Evolutionary conservation across 2,888 invertebrate genomes (phyloP).

Genomic region (Drosophila neonasuta): DNA sequence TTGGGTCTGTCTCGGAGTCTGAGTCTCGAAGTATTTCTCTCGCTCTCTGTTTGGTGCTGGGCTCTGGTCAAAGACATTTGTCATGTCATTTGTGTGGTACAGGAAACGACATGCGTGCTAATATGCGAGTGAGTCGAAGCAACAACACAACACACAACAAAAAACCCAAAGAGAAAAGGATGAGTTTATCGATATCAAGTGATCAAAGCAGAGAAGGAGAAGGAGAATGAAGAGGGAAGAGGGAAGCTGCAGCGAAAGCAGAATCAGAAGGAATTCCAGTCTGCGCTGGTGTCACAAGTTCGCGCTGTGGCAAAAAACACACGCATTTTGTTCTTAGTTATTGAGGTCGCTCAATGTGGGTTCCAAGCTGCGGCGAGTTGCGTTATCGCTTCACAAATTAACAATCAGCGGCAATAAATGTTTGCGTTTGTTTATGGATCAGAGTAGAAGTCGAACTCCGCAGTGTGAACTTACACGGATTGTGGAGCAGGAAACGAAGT

Average conservation of each 20-base stretch:
- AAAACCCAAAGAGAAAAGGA: constrained; percentile 32
- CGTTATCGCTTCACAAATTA: constrained; percentile 80
- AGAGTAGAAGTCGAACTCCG: no score
- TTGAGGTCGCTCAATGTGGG: constrained; percentile 63
- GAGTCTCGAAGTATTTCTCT: background rate
- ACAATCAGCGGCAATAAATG: constrained; percentile 79
- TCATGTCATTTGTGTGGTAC: constrained; percentile 80
- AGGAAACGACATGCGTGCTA: constrained; percentile 75
- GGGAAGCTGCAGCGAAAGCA: constrained; percentile 23
- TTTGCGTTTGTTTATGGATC: constrained; percentile 76
- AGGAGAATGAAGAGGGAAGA: background rate
- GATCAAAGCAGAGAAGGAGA: constrained; percentile 39
- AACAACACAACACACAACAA: constrained; percentile 5
- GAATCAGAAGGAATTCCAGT: constrained; percentile 9
- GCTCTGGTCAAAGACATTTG: constrained; percentile 76
- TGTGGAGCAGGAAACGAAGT: constrained; percentile 17
- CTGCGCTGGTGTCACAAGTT: constrained; percentile 71
- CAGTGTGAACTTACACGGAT: constrained; percentile 46
- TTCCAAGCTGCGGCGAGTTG: constrained; percentile 31
- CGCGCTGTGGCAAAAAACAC: constrained; percentile 42
- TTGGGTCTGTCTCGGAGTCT: constrained; percentile 48
- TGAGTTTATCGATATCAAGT: constrained; percentile 73
- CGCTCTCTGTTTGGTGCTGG: constrained; percentile 26
- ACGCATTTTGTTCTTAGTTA: constrained; percentile 49
- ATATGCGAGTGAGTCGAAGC: constrained; percentile 53